Evolutionary conservation across 2,888 invertebrate genomes (phyloP).

Genomic region (Orthosia gracilis): DNA sequence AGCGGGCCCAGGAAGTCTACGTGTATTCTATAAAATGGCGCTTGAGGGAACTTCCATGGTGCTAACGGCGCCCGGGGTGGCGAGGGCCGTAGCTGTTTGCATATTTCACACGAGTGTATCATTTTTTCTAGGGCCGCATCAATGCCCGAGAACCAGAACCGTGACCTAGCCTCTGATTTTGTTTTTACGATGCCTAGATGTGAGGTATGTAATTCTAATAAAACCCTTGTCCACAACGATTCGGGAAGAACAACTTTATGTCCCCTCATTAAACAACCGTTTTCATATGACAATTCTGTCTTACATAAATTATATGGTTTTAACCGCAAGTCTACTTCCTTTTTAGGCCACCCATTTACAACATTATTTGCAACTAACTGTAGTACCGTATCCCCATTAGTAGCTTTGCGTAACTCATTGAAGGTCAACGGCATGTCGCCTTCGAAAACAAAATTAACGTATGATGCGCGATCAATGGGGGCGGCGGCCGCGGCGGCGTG

Average conservation of each 20-base stretch:
- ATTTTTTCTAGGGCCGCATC: slow-evolving; percentile 16
- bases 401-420: too few relatives aligned
- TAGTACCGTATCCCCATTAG: too few relatives aligned
- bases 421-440: too few relatives aligned
- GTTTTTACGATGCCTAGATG: slow-evolving; percentile 4
- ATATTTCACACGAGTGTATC: slow-evolving; percentile 9
- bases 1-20: too few relatives aligned
- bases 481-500: too few relatives aligned
- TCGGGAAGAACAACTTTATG: background rate
- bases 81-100: slow-evolving; percentile 15
- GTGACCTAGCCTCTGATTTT: slow-evolving; percentile 12
- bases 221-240: background rate
- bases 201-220: background rate
- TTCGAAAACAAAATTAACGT: too few relatives aligned
- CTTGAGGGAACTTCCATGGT: too few relatives aligned
- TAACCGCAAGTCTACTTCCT: background rate
- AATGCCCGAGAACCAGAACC: slow-evolving; percentile 31
- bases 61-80: too few relatives aligned
- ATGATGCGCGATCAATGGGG: too few relatives aligned
- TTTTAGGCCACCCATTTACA: background rate
- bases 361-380: background rate
- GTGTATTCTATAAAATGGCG: too few relatives aligned
- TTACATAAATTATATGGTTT: slow-evolving; percentile 1
- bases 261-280: background rate
- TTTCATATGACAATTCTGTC: background rate